Percentiles rank a stretch among this genome's conserved stretches.
phyloP scores from a whole-genome alignment of 1,140 invertebrate genomes.

The Meloidogyne hapla region DNA sequence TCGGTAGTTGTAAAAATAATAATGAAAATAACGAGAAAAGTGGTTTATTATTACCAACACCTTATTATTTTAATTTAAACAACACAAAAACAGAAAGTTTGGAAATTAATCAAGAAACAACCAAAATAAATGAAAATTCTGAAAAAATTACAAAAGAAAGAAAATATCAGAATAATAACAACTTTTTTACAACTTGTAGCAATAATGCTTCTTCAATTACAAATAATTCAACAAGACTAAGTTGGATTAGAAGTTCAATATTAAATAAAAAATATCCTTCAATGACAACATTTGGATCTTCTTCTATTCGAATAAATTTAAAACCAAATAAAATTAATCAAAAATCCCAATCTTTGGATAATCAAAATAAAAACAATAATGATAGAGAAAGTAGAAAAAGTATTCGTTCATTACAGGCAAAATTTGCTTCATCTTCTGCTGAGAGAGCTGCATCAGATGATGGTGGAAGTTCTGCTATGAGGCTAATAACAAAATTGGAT shows the following conservation, averaged over 20 bases:
- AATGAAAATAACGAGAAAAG: neutral
- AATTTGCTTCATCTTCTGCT: constrained; percentile 20
- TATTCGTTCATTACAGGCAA: constrained; percentile 28
- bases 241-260: neutral
- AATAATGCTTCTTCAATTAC: neutral
- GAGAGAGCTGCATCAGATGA: constrained; percentile 23
- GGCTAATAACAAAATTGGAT: constrained; percentile 52
- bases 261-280: constrained; percentile 4
- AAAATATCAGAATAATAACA: neutral
- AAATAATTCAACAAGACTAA: constrained; percentile 6
- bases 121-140: neutral
- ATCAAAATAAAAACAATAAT: constrained; percentile 7
- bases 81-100: neutral
- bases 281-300: neutral
- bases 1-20: neutral
- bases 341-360: constrained; percentile 6
- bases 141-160: neutral
- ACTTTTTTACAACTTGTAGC: neutral
- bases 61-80: neutral
- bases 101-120: neutral
- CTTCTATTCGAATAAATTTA: neutral
- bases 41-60: neutral
- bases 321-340: neutral
- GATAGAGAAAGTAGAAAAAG: constrained; percentile 10
- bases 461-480: constrained; percentile 29